These are phyloP conservation scores for Latrodectus hesperus DNA, from an alignment of 2,888 invertebrate genomes.

Conservation along the genomic window DNA sequence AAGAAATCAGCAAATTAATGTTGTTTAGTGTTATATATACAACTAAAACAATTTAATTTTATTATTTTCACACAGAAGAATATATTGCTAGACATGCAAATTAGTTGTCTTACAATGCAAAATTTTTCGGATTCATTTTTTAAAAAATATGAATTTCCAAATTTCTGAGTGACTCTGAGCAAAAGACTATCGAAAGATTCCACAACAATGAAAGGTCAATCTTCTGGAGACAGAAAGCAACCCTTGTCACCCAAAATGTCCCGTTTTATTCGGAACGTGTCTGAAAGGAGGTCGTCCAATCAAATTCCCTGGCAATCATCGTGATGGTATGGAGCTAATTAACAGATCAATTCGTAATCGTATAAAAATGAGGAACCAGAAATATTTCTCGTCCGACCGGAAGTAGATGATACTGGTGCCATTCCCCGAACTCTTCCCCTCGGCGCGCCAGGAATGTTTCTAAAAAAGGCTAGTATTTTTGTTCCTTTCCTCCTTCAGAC, in stretches of 20 bases:
- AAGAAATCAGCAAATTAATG: too few species aligned
- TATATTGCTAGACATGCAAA: too few species aligned
- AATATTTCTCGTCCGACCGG: neutral
- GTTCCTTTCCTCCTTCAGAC: neutral
- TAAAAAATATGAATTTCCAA: too few species aligned
- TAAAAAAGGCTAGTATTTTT: neutral
- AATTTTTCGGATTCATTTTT: too few species aligned
- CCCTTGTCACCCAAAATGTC: conserved; percentile 2
- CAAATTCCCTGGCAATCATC: neutral
- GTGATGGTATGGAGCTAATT: neutral
- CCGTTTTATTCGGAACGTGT: neutral
- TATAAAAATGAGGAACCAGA: neutral
- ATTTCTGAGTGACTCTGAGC: too few species aligned
- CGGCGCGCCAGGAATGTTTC: neutral
- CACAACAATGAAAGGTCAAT: too few species aligned
- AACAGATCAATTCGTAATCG: neutral
- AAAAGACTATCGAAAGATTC: too few species aligned
- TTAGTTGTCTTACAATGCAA: too few species aligned
- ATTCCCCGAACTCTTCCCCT: neutral
- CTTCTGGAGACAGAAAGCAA: neutral
- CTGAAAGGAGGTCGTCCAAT: neutral
- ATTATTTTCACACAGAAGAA: too few species aligned
- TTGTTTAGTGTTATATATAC: too few species aligned
- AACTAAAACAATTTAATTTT: too few species aligned
- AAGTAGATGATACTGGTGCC: neutral